Percentiles rank a stretch among this genome's conserved stretches.
Evolutionary conservation across 2,888 invertebrate species (phyloP).

Genomic region (Ctena decussata): DNA sequence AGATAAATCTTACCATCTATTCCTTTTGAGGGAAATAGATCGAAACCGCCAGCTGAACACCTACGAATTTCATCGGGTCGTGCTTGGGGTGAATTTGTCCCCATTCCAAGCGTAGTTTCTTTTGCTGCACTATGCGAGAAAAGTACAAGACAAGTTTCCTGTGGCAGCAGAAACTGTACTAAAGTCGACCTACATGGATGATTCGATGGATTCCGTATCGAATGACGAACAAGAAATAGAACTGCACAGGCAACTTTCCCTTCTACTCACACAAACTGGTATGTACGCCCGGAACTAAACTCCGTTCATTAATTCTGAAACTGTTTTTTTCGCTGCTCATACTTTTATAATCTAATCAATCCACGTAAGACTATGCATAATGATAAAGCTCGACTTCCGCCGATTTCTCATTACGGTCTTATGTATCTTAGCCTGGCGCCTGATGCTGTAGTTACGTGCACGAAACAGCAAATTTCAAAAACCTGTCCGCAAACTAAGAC

Average conservation of each 20-base stretch:
- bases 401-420: no score
- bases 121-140: constrained; percentile 26
- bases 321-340: no score
- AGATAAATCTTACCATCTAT: constrained; percentile 18
- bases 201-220: constrained; percentile 43
- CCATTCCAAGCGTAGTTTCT: constrained; percentile 31
- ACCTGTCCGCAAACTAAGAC: no score
- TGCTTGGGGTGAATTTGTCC: constrained; percentile 33
- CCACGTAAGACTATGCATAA: no score
- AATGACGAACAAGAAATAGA: constrained; percentile 29
- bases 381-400: no score
- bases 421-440: no score
- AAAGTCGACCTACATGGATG: constrained; percentile 52
- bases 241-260: constrained; percentile 28
- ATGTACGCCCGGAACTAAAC: no score
- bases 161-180: constrained; percentile 37
- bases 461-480: no score
- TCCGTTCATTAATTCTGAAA: no score
- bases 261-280: constrained; percentile 23
- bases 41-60: not conserved
- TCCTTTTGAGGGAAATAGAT: not conserved
- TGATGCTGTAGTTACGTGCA: no score
- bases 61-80: no score
- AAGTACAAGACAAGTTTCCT: constrained; percentile 10
- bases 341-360: no score